These are phyloP conservation scores for Cyprinella venusta DNA, from an alignment of 2,797 vertebrate genomes.

Conservation along the genomic window DNA sequence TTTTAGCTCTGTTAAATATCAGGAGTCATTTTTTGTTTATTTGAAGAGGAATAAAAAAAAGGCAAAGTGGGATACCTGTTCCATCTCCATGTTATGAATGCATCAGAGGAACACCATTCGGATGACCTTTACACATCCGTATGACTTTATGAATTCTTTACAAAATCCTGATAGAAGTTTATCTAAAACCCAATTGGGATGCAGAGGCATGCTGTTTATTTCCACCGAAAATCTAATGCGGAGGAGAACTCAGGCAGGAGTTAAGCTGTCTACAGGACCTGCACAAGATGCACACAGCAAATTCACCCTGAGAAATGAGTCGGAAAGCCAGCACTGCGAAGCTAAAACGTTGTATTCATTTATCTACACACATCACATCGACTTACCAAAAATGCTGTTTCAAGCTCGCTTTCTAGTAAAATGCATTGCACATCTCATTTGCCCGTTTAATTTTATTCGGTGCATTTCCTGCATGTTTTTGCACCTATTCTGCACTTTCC, in stretches of 20 bases:
- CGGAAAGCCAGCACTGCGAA: not conserved
- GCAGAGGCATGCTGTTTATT: conserved; percentile 45
- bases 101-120: conserved; percentile 11
- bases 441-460: not conserved
- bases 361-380: not conserved
- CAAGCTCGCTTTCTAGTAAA: not conserved
- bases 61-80: not conserved
- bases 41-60: not conserved
- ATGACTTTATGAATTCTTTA: conserved; percentile 43
- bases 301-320: conserved; percentile 3
- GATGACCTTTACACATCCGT: conserved; percentile 24
- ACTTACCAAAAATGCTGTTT: not conserved
- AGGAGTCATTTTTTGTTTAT: not conserved
- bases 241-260: conserved; percentile 8
- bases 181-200: conserved; percentile 37
- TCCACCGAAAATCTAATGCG: conserved; percentile 17
- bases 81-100: conserved; percentile 8
- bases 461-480: conserved; percentile 3
- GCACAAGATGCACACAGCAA: conserved; percentile 17
- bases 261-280: conserved; percentile 20
- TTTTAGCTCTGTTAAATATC: not conserved
- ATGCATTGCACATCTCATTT: not conserved
- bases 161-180: conserved; percentile 35
- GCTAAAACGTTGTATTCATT: not conserved
- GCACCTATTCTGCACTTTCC: not conserved